These are phyloP conservation scores for Hydrolagus affinis DNA, from an alignment of 2,113 vertebrate species.

Conservation along the genomic window DNA sequence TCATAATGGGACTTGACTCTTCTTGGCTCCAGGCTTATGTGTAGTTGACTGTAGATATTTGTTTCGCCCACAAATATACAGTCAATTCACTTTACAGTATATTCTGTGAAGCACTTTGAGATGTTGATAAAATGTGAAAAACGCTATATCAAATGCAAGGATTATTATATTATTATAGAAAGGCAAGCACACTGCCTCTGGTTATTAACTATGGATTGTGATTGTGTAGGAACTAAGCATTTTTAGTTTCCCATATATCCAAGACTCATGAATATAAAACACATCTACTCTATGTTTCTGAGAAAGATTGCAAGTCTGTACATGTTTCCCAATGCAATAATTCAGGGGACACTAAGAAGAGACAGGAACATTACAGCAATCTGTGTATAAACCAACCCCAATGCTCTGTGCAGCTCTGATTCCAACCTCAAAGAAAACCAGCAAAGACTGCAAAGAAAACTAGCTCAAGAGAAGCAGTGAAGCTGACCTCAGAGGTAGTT, in stretches of 20 bases:
- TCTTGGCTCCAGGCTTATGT: no score
- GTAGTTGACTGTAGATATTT: no score
- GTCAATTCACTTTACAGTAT: no score
- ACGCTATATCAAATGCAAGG: no score
- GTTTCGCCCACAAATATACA: no score
- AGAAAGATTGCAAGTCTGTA: neutral
- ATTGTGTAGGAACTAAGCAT: neutral
- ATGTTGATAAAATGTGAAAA: no score
- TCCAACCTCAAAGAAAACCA: neutral
- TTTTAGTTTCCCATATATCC: neutral
- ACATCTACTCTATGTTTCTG: no score
- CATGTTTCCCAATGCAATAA: constrained; percentile 2
- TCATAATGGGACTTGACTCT: no score
- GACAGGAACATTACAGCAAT: neutral
- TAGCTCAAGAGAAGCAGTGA: neutral
- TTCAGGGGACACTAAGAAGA: neutral
- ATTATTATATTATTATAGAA: no score
- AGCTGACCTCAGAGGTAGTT: neutral
- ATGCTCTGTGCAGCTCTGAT: neutral
- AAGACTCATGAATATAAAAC: neutral
- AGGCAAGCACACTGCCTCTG: no score
- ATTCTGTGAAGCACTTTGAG: no score
- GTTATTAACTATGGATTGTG: no score
- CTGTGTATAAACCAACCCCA: neutral
- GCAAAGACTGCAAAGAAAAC: neutral